These are phyloP conservation scores for Trichogramma dendrolimi DNA, from an alignment of 2,888 invertebrate genomes.

Conservation along the genomic window DNA sequence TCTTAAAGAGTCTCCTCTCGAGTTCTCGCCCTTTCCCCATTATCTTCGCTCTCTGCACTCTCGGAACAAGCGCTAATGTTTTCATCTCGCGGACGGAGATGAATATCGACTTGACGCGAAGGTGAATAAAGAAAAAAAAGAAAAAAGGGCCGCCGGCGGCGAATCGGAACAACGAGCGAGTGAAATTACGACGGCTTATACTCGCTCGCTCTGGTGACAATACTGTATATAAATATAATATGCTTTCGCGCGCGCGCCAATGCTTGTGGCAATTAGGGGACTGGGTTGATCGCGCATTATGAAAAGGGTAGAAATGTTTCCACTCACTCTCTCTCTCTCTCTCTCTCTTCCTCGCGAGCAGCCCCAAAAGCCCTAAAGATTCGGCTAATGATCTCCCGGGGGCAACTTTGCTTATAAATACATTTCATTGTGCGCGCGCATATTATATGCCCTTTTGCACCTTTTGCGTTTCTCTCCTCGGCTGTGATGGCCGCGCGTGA, in stretches of 20 bases:
- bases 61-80: slow-evolving; percentile 4
- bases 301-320: slow-evolving; percentile 39
- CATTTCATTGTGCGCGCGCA: background rate
- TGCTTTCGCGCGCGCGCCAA: slow-evolving; percentile 1
- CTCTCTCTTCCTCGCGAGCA: slow-evolving; percentile 23
- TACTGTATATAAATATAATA: background rate
- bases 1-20: too few species aligned
- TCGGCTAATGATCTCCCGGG: slow-evolving; percentile 43
- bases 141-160: slow-evolving; percentile 12
- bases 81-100: background rate
- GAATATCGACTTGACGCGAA: background rate
- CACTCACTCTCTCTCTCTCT: slow-evolving; percentile 28
- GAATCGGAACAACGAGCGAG: slow-evolving; percentile 5
- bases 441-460: slow-evolving; percentile 2
- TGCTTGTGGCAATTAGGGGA: slow-evolving; percentile 30
- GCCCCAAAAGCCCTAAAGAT: slow-evolving; percentile 35
- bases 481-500: background rate
- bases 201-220: slow-evolving; percentile 22
- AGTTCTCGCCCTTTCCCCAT: too few species aligned
- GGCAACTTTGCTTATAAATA: slow-evolving; percentile 26
- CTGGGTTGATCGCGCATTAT: slow-evolving; percentile 8
- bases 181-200: slow-evolving; percentile 8
- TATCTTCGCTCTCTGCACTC: background rate
- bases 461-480: slow-evolving; percentile 14
- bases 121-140: too few species aligned